Conservation (phyloP, 2,888 invertebrate genomes). For the Drosophila picticornis region DNA sequence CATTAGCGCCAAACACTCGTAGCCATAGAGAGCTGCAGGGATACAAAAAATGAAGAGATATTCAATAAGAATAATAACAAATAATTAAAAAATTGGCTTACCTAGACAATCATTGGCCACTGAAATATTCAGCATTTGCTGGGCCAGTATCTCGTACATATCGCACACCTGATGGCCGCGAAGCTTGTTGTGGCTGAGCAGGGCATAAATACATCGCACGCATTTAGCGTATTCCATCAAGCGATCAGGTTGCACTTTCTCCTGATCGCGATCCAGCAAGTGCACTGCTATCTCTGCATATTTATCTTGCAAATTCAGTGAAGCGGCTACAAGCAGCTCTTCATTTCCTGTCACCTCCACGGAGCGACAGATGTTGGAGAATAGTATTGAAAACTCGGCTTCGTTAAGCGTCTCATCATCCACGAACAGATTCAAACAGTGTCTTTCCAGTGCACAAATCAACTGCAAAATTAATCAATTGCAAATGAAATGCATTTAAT, state of each 20-base stretch:
- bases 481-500: not conserved
- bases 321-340: slow-evolving; percentile 18
- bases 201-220: slow-evolving; percentile 38
- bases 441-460: slow-evolving; percentile 38
- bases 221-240: slow-evolving; percentile 34
- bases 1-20: slow-evolving; percentile 63
- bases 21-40: slow-evolving; percentile 46
- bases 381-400: slow-evolving; percentile 44
- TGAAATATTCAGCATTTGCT: slow-evolving; percentile 24
- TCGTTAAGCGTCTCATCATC: slow-evolving; percentile 47
- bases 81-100: slow-evolving; percentile 8
- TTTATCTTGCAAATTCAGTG: slow-evolving; percentile 28
- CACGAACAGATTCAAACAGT: slow-evolving; percentile 45
- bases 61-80: too few relatives aligned
- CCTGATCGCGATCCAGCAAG: slow-evolving; percentile 5
- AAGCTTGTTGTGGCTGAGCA: slow-evolving; percentile 45
- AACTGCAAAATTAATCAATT: slow-evolving; percentile 37
- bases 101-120: slow-evolving; percentile 28
- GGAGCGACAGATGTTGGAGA: slow-evolving; percentile 46
- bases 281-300: slow-evolving; percentile 11
- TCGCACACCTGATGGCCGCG: slow-evolving; percentile 25
- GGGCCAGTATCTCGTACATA: slow-evolving; percentile 44
- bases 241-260: slow-evolving; percentile 1
- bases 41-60: not conserved
- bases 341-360: slow-evolving; percentile 48